A percentile compares a stretch with the other conserved stretches of the same genome.
Conservation (phyloP, 2,797 vertebrate species). For the Tolypeutes matacus region DNA sequence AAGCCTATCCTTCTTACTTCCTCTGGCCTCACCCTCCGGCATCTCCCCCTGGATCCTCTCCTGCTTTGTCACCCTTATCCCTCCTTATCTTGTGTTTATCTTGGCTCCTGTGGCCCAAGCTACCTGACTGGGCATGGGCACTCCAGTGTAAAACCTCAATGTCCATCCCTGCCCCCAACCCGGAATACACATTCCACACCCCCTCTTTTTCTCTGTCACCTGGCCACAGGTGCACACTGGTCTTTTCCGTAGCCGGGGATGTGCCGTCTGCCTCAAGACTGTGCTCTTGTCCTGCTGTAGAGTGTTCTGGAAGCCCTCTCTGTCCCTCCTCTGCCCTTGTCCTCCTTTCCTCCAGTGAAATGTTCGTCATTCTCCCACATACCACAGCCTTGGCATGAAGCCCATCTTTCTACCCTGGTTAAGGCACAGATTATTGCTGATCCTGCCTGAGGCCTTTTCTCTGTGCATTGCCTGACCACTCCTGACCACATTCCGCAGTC, state of each 20-base stretch:
- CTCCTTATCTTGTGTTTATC: not conserved
- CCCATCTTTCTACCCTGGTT: not conserved
- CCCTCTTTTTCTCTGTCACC: not conserved
- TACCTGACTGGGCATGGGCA: not conserved
- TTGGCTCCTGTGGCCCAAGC: not conserved
- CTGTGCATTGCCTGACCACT: not conserved
- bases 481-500: not conserved
- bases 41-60: not conserved
- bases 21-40: not conserved
- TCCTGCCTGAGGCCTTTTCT: not conserved
- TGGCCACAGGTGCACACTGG: not conserved
- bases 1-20: not conserved
- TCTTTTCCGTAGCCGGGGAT: not conserved
- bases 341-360: not conserved
- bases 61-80: not conserved
- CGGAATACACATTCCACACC: not conserved
- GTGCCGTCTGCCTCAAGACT: not conserved
- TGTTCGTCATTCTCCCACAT: not conserved
- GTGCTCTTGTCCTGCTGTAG: not conserved
- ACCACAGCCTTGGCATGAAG: constrained; percentile 1
- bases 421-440: not conserved
- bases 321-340: not conserved
- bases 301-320: not conserved
- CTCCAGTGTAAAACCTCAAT: not conserved
- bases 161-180: not conserved